These are phyloP conservation scores for Eumaeus atala DNA, from an alignment of 1,140 invertebrate species.

Conservation along the genomic window DNA sequence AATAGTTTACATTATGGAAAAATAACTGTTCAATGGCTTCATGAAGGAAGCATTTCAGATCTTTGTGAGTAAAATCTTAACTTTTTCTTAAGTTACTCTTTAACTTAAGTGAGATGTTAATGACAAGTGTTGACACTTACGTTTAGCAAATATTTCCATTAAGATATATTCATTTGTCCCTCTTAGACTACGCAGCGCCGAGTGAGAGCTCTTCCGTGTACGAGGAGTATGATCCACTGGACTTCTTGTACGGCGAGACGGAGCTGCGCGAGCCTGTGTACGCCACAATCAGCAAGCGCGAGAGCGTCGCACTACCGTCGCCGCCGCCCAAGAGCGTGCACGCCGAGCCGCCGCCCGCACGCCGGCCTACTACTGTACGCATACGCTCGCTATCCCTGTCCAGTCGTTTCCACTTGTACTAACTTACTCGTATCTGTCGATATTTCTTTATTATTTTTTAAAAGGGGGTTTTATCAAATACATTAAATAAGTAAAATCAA, in stretches of 20 bases:
- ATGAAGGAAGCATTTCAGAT: too few species aligned
- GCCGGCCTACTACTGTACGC: conserved; percentile 57
- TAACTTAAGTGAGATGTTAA: too few species aligned
- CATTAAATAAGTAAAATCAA: too few species aligned
- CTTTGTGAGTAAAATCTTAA: too few species aligned
- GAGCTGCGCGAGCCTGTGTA: conserved; percentile 85
- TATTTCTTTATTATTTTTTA: too few species aligned
- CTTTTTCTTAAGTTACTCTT: too few species aligned
- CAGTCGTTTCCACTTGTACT: neutral
- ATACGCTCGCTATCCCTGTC: neutral
- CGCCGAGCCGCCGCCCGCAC: conserved; percentile 42
- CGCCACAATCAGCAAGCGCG: conserved; percentile 81
- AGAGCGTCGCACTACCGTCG: conserved; percentile 76
- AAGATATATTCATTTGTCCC: neutral
- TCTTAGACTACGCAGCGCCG: conserved; percentile 52
- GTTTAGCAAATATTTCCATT: neutral
- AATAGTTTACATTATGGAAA: too few species aligned
- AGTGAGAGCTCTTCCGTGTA: conserved; percentile 82
- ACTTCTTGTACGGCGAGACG: conserved; percentile 86
- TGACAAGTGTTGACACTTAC: too few species aligned
- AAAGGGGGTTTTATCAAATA: too few species aligned
- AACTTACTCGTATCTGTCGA: too few species aligned
- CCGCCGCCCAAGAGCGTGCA: conserved; percentile 71
- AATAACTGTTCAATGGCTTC: too few species aligned
- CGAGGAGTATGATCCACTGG: conserved; percentile 89